phyloP scores from a whole-genome alignment of 2,113 vertebrate genomes.

The Crotalus tigris region DNA sequence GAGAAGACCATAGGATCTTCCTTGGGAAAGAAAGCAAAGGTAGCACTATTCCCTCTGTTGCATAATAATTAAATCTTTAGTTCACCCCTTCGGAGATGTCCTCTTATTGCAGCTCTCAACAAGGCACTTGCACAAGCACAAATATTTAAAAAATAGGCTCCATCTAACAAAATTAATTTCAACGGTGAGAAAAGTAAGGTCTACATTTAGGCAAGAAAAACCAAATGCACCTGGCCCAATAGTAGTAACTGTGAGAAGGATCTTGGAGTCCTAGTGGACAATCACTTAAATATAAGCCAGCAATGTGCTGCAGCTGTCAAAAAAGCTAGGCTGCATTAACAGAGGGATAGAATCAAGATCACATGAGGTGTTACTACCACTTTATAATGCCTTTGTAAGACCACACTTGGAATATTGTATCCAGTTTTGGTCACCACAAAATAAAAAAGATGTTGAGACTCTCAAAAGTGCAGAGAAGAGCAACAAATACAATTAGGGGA shows the following conservation, averaged over 20 bases:
- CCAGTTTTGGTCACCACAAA: background rate
- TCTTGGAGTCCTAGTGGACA: background rate
- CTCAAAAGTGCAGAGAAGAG: background rate
- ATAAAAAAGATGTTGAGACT: background rate
- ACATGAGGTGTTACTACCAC: background rate
- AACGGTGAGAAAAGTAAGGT: background rate
- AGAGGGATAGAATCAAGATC: background rate
- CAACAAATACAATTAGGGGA: background rate
- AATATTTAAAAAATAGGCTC: background rate
- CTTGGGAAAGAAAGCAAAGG: background rate
- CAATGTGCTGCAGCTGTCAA: background rate
- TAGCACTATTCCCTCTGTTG: background rate
- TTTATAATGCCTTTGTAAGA: background rate
- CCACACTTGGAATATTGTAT: background rate
- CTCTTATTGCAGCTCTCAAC: background rate
- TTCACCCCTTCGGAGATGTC: background rate
- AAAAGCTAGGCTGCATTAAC: background rate
- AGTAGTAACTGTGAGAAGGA: background rate
- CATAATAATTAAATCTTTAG: background rate
- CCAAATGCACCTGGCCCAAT: background rate
- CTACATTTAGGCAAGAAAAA: background rate
- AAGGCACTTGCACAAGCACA: background rate
- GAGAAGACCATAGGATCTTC: background rate
- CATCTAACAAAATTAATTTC: background rate
- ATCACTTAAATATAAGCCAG: background rate